Base-by-base conservation (phyloP, 1,140 invertebrate genomes). In the Eumeta japonica region DNA sequence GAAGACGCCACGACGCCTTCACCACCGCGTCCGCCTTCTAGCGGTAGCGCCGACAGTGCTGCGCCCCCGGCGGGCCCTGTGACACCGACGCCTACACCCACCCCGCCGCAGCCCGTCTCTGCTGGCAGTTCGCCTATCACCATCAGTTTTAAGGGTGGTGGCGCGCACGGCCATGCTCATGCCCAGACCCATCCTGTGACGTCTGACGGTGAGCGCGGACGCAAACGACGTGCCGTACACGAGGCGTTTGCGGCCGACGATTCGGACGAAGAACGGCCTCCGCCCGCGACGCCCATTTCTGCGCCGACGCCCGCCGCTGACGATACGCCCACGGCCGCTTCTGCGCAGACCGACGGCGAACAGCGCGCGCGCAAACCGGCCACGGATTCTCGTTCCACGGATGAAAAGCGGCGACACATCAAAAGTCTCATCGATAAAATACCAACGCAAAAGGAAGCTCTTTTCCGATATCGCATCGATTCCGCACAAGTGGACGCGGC, bases 361-460 rank as follows among this genome's bases (percentile, higher is more conserved):
- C 20, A 24, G 5, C 5, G n/a, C n/a, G n/a, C 5, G 20, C 5
- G 20, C 42, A 1, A 50, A 52, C 41, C 35, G 0, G 55, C 62
- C 32, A 56, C 58, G 50, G 79, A 78, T 45, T 76, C 79, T 50
- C 88, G 87, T 61, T 85, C 83, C 41, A 88, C 89, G 50, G 95
- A 97, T 75, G 97, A 99, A 70, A 98, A 98, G 67, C 78, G 92
- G 31, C 92, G 92, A 55, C 87, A 94, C 64, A 96, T 98, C 50
- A 98, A 98, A 79, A 89, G 88, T 38, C 82, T 98, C 41, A 98
- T 99, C 58, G 95, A 98, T 67, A 94, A 92, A 78, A 99, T 99
- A 67, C 97, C 97, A 32, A 98, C 95, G 28, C 91, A 92, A 60
- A 98, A 98, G 78, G 89, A 90, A 44, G 91, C 94, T 52, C 78